phyloP scores from a whole-genome alignment of 2,888 invertebrate species.

The Merodon equestris region DNA sequence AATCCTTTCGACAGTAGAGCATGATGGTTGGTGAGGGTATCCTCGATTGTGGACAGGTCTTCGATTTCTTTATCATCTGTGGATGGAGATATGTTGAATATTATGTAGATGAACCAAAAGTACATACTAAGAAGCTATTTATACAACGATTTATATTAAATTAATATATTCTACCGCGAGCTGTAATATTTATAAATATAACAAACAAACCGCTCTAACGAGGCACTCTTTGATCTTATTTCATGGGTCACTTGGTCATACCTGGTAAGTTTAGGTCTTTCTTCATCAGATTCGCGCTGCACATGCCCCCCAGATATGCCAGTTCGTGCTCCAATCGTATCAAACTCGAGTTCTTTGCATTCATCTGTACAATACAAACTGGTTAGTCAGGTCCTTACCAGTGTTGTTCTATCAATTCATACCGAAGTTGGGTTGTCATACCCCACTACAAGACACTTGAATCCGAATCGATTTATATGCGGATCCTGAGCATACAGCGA shows the following conservation, averaged over 20 bases:
- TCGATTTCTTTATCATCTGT: constrained; percentile 85
- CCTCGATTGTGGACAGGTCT: constrained; percentile 86
- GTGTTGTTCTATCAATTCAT: constrained; percentile 35
- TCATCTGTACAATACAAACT: constrained; percentile 71
- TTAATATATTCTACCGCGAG: background rate
- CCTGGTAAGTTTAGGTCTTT: constrained; percentile 86
- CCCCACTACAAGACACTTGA: constrained; percentile 89
- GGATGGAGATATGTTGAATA: constrained; percentile 4
- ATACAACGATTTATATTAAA: constrained; percentile 44
- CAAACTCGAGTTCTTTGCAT: constrained; percentile 77
- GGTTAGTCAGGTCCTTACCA: constrained; percentile 28
- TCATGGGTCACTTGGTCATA: too few relatives aligned
- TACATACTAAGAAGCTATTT: constrained; percentile 59
- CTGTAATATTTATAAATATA: too few relatives aligned
- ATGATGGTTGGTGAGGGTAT: constrained; percentile 80
- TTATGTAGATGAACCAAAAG: constrained; percentile 48
- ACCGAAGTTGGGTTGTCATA: constrained; percentile 86
- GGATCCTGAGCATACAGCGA: constrained; percentile 96
- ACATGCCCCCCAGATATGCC: constrained; percentile 93
- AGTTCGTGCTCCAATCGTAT: constrained; percentile 92
- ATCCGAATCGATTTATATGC: constrained; percentile 87
- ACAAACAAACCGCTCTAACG: too few relatives aligned
- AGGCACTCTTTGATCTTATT: too few relatives aligned
- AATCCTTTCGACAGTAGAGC: constrained; percentile 92
- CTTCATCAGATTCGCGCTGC: constrained; percentile 93